Base-by-base conservation (phyloP, 2,113 vertebrate genomes). In the Amblyornis subalaris region DNA sequence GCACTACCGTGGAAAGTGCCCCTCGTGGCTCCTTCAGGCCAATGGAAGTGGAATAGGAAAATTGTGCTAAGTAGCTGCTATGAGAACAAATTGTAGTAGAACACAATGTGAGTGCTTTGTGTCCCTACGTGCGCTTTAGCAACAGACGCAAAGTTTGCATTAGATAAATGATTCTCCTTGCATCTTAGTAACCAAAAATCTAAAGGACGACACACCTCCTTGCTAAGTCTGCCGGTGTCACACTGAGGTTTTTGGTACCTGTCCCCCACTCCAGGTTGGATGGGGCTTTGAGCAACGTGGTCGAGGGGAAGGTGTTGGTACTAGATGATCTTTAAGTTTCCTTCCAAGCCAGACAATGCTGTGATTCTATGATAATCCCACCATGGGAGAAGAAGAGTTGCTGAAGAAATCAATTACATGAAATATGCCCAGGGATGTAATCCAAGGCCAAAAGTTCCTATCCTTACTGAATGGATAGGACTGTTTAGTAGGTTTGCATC, bases 171-270 rank as follows among this genome's bases (percentile, higher is more conserved):
- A n/a, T 72, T 69, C 61, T 61, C 28, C 40, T 53, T 75, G 66
- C 33, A 40, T 33, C 14, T 66, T 6, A 26, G 16, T 14, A 51
- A 90, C 85, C 16, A 58, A 48, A 55, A 33, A 29, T 1, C 7
- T 11, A 7, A 40, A 10, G 48, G 21, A 17, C 2, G 9, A 35
- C 0, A 1, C 13, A 14, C 3, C 6, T 38, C 36, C 36, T 26
- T 4, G 2, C 36, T 29, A 33, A 11, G 14, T 50, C 75, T 55
- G 57, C 25, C 20, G 57, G 11, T 9, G 15, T 26, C 64, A 25
- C 5, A 12, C 48, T 10, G 54, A 60, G n/a, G 36, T n/a, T 38
- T n/a, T 44, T 26, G 1, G 44, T 14, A 38, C 36, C 38, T n/a
- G 25, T 29, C 10, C 25, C 31, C 25, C 1, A 4, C 21, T 62